Evolutionary conservation across 2,113 vertebrate species (phyloP).

Genomic region (Phainopepla nitens): DNA sequence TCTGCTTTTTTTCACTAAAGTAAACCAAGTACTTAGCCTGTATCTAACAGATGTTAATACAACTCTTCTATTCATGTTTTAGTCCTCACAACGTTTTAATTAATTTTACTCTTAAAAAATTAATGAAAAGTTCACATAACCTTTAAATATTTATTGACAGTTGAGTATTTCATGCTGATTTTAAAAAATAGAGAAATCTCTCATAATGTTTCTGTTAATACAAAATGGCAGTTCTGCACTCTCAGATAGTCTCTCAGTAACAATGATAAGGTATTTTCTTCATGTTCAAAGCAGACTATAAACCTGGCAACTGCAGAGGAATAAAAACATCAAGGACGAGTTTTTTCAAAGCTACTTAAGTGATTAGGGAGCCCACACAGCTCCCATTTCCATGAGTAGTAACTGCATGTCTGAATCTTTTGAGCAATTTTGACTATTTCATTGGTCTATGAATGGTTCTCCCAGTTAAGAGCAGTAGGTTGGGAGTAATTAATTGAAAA

Average conservation of each 20-base stretch:
- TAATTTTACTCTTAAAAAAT: not conserved
- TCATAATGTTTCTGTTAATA: rapidly evolving
- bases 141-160: not conserved
- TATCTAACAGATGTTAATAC: not conserved
- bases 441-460: not conserved
- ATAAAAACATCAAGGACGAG: not conserved
- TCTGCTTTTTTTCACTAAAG: not conserved
- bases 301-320: not conserved
- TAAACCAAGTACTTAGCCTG: not conserved
- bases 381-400: not conserved
- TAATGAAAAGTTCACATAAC: not conserved
- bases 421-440: not conserved
- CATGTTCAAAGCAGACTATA: not conserved
- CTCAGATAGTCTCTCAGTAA: not conserved
- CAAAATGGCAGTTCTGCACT: not conserved
- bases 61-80: not conserved
- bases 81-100: not conserved
- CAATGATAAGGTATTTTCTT: not conserved
- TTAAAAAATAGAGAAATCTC: not conserved
- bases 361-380: not conserved
- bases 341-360: not conserved
- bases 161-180: not conserved
- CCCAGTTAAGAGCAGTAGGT: not conserved
- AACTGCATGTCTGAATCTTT: not conserved
- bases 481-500: not conserved